Evolutionary conservation across 2,797 vertebrate species (phyloP), one percentile per base, ranked within the genome.

Genomic region (Sebastes nivosus): DNA sequence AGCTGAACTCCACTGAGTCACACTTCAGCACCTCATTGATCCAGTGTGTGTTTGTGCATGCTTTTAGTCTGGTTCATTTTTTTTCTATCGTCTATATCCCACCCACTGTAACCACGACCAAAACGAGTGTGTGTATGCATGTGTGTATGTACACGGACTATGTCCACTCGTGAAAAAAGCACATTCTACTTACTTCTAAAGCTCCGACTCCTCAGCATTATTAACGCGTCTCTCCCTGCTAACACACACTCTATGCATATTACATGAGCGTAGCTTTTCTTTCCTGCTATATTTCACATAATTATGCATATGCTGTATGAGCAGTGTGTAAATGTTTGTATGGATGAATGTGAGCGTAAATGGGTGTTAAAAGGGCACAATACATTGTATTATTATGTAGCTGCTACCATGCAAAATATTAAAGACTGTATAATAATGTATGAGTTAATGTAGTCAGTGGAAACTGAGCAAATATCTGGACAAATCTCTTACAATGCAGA

Each of bases 311-410:
- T 59, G 59, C 46, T 68, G 79, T 77, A 52, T 79, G 69, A 83
- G 75, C 38, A 50, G 69, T 80, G 84, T 85, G 86, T 87, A 89
- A 93, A 91, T 93, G 88, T 90, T 91, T 87, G 76, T 88, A 89
- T 77, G 84, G 65, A 77, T 83, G 83, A 90, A 75, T 80, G 42
- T 79, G 66, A 84, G 75, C 0, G 3, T 79, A 82, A 77, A 75
- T 77, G 52, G 63, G 46, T 80, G 75, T 87, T 89, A 84, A 90
- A 91, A 84, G 81, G 66, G 50, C 67, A 24, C 29, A 29, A 61
- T 87, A 58, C 22, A 63, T 80, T 88, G 79, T 20, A 67, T 52
- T 42, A 14, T 52, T 42, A 14, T 70, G 63, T 74, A 68, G 74
- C 25, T 68, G 61, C 64, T 57, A 57, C 24, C 1, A 32, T 81